phyloP scores from a whole-genome alignment of 2,888 invertebrate species.

The Stegophylla sp. region DNA sequence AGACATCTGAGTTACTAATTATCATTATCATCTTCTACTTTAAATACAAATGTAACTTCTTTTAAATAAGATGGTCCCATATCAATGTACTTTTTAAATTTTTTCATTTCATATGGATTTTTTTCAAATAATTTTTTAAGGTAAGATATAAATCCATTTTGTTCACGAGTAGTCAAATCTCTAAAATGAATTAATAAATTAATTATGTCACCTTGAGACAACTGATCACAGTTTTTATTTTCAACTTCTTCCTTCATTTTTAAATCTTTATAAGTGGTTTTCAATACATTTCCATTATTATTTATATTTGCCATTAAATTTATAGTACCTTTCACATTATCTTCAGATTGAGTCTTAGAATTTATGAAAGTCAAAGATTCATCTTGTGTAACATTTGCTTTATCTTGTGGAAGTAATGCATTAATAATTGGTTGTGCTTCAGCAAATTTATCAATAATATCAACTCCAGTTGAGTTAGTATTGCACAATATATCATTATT shows the following conservation, averaged over 20 bases:
- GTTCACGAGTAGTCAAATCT: slow-evolving; percentile 80
- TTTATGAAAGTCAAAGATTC: slow-evolving; percentile 82
- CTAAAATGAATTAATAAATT: slow-evolving; percentile 81
- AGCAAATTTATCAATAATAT: slow-evolving; percentile 76
- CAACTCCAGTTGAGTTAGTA: slow-evolving; percentile 37
- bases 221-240: too few species aligned
- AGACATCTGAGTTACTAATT: slow-evolving; percentile 86
- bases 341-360: slow-evolving; percentile 72
- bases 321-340: slow-evolving; percentile 41
- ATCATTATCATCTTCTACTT: slow-evolving; percentile 71
- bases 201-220: slow-evolving; percentile 82
- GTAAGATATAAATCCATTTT: slow-evolving; percentile 81
- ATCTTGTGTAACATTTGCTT: slow-evolving; percentile 79
- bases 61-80: slow-evolving; percentile 65
- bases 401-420: slow-evolving; percentile 79
- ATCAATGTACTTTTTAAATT: slow-evolving; percentile 78
- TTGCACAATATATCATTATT: slow-evolving; percentile 64
- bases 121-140: slow-evolving; percentile 80
- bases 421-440: slow-evolving; percentile 83
- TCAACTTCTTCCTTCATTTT: slow-evolving; percentile 57
- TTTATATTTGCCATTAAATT: slow-evolving; percentile 61
- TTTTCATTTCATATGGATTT: slow-evolving; percentile 80
- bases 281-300: slow-evolving; percentile 61
- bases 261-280: slow-evolving; percentile 59
- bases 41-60: slow-evolving; percentile 61